Evolutionary conservation across 2,113 vertebrate species (phyloP), one percentile per base, ranked within the genome.

Genomic region (Columba janthina): DNA sequence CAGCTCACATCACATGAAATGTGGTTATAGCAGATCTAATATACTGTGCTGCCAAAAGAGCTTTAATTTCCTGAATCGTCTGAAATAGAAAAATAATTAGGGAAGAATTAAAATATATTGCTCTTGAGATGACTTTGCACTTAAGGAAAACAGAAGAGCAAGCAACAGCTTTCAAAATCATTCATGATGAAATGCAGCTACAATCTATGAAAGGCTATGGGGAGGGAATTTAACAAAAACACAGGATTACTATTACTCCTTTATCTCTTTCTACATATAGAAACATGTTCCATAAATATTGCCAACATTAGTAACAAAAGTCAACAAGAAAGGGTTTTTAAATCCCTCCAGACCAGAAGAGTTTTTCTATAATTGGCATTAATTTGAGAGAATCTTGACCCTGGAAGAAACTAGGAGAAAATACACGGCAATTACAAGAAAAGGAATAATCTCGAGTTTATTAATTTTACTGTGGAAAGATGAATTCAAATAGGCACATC

Each of bases 71-170:
- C 90, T 96, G 90, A 95, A 95, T 90, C 2, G 16, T 89, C 92
- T 89, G 50, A 90, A 95, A 95, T 81, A 94, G 92, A 94, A 94
- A 94, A 96, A 92, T 94, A 97, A 96, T 96, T 93, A 95, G 46
- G 51, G 66, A 69, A 93, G 90, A 94, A 95, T 90, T 92, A 94
- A 96, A 96, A 96, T 87, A 78, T 65, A 96, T 93, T 95, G 92
- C 83, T 95, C 92, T 94, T 96, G 86, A 95, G 86, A 96, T 93
- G 90, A 96, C 94, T 96, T 97, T 96, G 94, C 82, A 78, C 85
- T 75, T 93, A 42, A 84, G 40, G 28, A 89, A 89, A 93, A 89
- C 53, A 89, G 36, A 83, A 86, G 69, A 74, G 25, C n/a, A 94
- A 72, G 80, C 61, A 84, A 90, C 28, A 89, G 57, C 57, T 89